A percentile compares a stretch with the other conserved stretches of the same genome.
phyloP scores from a whole-genome alignment of 2,888 invertebrate species.

The Hirtodrosophila trivittata region DNA sequence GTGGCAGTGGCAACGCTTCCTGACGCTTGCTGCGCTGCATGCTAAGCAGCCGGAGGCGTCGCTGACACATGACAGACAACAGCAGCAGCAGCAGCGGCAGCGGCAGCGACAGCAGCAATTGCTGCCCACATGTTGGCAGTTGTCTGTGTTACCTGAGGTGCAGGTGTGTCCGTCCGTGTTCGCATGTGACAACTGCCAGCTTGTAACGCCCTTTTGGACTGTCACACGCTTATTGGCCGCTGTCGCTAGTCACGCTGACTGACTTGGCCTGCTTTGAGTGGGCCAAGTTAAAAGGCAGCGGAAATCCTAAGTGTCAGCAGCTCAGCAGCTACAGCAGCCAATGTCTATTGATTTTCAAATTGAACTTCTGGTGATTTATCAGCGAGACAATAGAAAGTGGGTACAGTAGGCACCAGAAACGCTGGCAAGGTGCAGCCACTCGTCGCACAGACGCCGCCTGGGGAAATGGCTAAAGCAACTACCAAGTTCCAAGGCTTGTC shows the following conservation, averaged over 20 bases:
- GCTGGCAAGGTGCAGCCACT: slow-evolving; percentile 46
- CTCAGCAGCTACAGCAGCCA: slow-evolving; percentile 9
- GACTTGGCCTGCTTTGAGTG: slow-evolving; percentile 34
- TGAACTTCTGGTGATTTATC: slow-evolving; percentile 70
- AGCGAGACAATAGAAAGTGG: slow-evolving; percentile 68
- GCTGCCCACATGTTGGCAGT: slow-evolving; percentile 44
- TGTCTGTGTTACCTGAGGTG: slow-evolving; percentile 41
- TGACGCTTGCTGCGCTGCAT: slow-evolving; percentile 72
- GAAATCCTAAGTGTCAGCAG: slow-evolving; percentile 33
- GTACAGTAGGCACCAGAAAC: slow-evolving; percentile 57
- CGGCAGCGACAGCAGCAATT: slow-evolving; percentile 19
- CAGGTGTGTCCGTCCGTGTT: slow-evolving; percentile 60
- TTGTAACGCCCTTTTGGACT: slow-evolving; percentile 68
- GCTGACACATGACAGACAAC: slow-evolving; percentile 66
- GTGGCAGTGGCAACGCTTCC: slow-evolving; percentile 50
- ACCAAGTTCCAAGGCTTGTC: slow-evolving; percentile 34
- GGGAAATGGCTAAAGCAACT: slow-evolving; percentile 38
- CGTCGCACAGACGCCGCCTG: slow-evolving; percentile 30
- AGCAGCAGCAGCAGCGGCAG: slow-evolving; percentile 28
- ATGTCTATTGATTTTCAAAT: slow-evolving; percentile 58
- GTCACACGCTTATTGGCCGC: slow-evolving; percentile 61
- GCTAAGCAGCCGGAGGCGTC: slow-evolving; percentile 75
- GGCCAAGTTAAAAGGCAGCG: slow-evolving; percentile 20
- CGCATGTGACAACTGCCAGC: slow-evolving; percentile 58
- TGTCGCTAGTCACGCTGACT: slow-evolving; percentile 45